A percentile compares a stretch with the other conserved stretches of the same genome.
Evolutionary conservation across 1,140 invertebrate species (phyloP).

Genomic region (Eufriesea mexicana): DNA sequence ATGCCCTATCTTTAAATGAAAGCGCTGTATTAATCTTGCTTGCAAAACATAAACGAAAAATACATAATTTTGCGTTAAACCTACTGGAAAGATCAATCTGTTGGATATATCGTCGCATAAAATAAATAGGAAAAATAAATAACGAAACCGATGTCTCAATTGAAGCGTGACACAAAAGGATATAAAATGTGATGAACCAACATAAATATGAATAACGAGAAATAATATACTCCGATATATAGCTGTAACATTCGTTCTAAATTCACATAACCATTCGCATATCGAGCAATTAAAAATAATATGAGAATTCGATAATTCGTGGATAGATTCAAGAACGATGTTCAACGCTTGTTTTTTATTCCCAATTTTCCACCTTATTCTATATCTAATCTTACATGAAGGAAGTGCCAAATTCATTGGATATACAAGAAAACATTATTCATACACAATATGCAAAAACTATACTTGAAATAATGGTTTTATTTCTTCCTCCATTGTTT

Average conservation of each 20-base stretch:
- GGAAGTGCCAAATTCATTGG: neutral
- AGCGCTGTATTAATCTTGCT: neutral
- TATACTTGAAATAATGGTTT: neutral
- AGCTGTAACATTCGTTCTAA: constrained; percentile 41
- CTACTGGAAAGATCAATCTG: too few relatives aligned
- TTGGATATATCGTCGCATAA: neutral
- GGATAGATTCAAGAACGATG: constrained; percentile 32
- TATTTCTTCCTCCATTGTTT: neutral
- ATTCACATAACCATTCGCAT: constrained; percentile 40
- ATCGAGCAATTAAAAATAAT: constrained; percentile 65
- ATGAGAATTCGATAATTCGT: constrained; percentile 32
- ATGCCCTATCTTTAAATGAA: neutral
- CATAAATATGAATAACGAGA: constrained; percentile 44
- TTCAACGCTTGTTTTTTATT: constrained; percentile 27
- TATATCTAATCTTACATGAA: neutral
- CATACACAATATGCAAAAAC: neutral
- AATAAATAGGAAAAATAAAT: neutral
- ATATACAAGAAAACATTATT: neutral
- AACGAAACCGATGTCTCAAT: neutral
- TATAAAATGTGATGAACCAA: constrained; percentile 26
- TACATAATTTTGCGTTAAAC: neutral
- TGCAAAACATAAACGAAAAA: neutral
- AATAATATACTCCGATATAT: constrained; percentile 51
- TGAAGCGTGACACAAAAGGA: neutral
- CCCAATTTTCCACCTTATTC: constrained; percentile 11